A percentile compares a stretch with the other conserved stretches of the same genome.
Evolutionary conservation across 2,797 vertebrate species (phyloP).

Genomic region (Phataginus tetradactyla): DNA sequence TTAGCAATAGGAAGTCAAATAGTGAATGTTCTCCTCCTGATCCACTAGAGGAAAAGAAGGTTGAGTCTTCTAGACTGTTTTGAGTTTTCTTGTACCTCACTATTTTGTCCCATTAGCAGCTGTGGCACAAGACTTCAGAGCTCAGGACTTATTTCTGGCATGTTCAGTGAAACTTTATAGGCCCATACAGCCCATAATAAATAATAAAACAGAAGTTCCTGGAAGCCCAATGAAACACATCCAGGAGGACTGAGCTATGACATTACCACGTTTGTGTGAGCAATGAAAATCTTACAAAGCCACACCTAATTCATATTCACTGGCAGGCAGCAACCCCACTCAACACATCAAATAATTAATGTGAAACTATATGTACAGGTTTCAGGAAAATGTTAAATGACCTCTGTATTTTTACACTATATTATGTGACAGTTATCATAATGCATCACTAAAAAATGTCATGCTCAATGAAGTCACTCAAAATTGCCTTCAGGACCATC

Average conservation of each 20-base stretch:
- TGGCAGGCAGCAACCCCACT: neutral
- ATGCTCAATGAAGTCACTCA: neutral
- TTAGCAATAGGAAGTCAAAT: neutral
- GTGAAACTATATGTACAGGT: neutral
- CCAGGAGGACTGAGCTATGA: neutral
- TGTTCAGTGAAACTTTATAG: neutral
- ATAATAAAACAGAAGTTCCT: neutral
- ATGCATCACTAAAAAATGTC: neutral
- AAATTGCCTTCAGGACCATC: neutral
- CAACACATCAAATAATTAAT: neutral
- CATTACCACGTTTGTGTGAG: neutral
- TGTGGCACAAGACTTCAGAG: neutral
- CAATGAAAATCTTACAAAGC: neutral
- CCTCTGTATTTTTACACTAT: neutral
- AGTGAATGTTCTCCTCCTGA: neutral
- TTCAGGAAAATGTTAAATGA: neutral
- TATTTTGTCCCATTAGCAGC: neutral
- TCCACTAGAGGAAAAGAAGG: neutral
- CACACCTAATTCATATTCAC: neutral
- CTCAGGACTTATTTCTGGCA: neutral
- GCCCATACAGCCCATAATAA: neutral
- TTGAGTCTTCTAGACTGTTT: neutral
- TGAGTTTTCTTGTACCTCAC: neutral
- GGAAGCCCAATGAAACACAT: neutral
- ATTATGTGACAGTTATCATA: constrained; percentile 9